Conservation (phyloP, 1,140 invertebrate genomes). For the Drosophila erecta region DNA sequence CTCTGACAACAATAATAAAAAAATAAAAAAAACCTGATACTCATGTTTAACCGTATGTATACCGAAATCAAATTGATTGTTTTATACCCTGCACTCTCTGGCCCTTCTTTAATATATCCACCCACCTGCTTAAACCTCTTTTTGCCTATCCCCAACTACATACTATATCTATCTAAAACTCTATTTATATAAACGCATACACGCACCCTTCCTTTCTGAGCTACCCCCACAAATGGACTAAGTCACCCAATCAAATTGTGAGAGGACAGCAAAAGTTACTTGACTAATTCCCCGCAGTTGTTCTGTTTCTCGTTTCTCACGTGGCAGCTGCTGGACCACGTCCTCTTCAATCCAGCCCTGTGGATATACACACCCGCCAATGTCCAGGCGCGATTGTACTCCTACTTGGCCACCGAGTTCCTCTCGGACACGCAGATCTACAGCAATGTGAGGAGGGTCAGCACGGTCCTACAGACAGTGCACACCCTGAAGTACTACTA, state of each 20-base stretch:
- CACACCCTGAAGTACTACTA: slow-evolving; percentile 99
- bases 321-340: slow-evolving; percentile 98
- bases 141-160: slow-evolving; percentile 14
- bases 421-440: slow-evolving; percentile 98
- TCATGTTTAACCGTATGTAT: slow-evolving; percentile 47
- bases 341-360: slow-evolving; percentile 98
- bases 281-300: slow-evolving; percentile 87
- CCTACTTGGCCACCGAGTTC: slow-evolving; percentile 99
- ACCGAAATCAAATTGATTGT: slow-evolving; percentile 29
- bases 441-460: slow-evolving; percentile 97
- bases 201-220: slow-evolving; percentile 31
- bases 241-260: slow-evolving; percentile 33
- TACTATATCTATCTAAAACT: slow-evolving; percentile 14
- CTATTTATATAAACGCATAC: slow-evolving; percentile 1
- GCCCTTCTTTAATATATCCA: not conserved
- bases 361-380: slow-evolving; percentile 99
- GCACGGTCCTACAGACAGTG: slow-evolving; percentile 98
- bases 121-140: slow-evolving; percentile 4
- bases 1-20: slow-evolving; percentile 55
- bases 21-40: slow-evolving; percentile 16
- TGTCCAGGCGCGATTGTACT: slow-evolving; percentile 98
- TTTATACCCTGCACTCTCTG: slow-evolving; percentile 18
- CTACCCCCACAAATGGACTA: slow-evolving; percentile 10
- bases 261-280: slow-evolving; percentile 83
- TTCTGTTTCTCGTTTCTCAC: slow-evolving; percentile 92